Conservation (phyloP, 1,140 invertebrate species). For the Apis dorsata region DNA sequence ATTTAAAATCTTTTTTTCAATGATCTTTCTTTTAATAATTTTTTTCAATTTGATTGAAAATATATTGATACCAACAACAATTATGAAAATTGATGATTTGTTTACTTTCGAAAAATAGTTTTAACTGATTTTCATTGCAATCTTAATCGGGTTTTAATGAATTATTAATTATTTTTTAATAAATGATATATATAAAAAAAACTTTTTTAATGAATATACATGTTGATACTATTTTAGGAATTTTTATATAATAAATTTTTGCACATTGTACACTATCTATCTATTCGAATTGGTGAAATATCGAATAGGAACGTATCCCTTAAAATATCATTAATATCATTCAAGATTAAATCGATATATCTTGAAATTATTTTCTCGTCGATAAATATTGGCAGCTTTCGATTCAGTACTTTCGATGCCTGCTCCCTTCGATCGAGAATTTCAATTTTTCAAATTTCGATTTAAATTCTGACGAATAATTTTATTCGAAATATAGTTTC, state of each 20-base stretch:
- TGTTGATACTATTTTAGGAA: not conserved
- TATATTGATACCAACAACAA: not conserved
- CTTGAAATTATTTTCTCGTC: conserved; percentile 13
- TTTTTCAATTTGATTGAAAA: not conserved
- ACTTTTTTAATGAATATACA: not conserved
- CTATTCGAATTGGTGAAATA: not conserved
- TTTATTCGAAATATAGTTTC: not conserved
- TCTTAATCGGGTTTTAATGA: not conserved
- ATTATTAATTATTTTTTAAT: no score
- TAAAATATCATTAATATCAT: conserved; percentile 1
- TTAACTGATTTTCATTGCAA: not conserved
- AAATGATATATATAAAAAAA: no score
- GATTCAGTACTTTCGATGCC: conserved; percentile 67
- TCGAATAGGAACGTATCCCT: conserved; percentile 33
- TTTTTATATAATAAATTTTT: not conserved
- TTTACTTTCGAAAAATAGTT: not conserved
- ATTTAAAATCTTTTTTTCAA: not conserved
- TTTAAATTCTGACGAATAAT: not conserved
- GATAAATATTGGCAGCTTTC: conserved; percentile 61
- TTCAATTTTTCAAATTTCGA: not conserved
- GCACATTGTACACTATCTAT: no score
- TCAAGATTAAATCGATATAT: conserved; percentile 9
- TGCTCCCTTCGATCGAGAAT: conserved; percentile 39
- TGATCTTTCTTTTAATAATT: not conserved
- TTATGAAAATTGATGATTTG: not conserved